Conservation (phyloP, 2,797 vertebrate species). For the Melanotaenia maccullochi region DNA sequence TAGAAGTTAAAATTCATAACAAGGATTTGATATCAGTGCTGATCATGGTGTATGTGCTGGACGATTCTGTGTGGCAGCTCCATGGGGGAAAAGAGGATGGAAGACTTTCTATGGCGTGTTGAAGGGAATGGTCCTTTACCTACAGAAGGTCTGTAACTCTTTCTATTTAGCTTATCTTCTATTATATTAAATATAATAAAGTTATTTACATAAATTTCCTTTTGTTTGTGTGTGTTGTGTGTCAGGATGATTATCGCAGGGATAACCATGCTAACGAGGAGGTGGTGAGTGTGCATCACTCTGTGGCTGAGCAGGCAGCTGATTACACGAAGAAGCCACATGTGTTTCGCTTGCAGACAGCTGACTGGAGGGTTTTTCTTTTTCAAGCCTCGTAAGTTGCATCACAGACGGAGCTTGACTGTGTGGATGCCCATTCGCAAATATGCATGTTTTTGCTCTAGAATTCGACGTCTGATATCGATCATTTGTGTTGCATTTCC, state of each 20-base stretch:
- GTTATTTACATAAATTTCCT: background rate
- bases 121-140: constrained; percentile 90
- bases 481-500: background rate
- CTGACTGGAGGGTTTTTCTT: constrained; percentile 90
- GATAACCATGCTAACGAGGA: constrained; percentile 83
- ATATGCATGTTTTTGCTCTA: background rate
- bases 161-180: background rate
- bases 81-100: constrained; percentile 94
- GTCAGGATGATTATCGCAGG: constrained; percentile 79
- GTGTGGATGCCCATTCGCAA: background rate
- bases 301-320: constrained; percentile 85
- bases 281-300: constrained; percentile 91
- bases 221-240: constrained; percentile 10
- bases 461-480: background rate
- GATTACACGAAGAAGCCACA: constrained; percentile 92
- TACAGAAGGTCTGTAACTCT: constrained; percentile 87
- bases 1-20: background rate
- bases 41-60: background rate
- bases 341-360: constrained; percentile 92
- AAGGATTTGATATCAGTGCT: background rate
- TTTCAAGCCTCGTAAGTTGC: constrained; percentile 82
- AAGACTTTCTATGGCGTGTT: constrained; percentile 89
- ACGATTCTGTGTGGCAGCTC: constrained; percentile 79
- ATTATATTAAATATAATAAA: background rate
- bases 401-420: background rate